Percentiles rank a stretch among this genome's conserved stretches.
Conservation (phyloP, 1,140 invertebrate species). For the Sinonovacula constricta region DNA sequence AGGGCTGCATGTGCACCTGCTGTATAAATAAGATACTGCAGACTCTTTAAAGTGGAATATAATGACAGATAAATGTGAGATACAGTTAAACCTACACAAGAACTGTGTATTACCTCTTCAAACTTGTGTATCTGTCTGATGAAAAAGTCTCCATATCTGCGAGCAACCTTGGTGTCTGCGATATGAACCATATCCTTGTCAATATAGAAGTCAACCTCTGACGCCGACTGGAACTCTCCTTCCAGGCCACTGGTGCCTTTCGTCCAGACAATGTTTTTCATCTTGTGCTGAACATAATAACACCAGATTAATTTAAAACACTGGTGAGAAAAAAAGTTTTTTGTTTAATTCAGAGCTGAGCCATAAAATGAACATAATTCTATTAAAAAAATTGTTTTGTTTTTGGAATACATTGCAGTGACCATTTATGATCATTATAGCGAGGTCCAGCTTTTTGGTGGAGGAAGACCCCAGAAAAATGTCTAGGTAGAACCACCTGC, state of each 20-base stretch:
- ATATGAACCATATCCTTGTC: slow-evolving; percentile 99
- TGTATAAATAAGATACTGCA: no score
- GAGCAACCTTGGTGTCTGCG: slow-evolving; percentile 99
- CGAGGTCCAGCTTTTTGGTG: no score
- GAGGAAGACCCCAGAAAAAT: no score
- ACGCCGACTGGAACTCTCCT: slow-evolving; percentile 98
- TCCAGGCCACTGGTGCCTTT: slow-evolving; percentile 94
- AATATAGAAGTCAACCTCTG: slow-evolving; percentile 99
- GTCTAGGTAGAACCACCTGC: no score
- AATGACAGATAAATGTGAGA: background rate
- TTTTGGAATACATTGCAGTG: no score
- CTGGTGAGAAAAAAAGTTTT: no score
- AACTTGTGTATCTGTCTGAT: slow-evolving; percentile 99
- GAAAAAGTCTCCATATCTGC: slow-evolving; percentile 99
- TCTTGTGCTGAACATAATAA: slow-evolving; percentile 87
- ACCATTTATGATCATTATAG: no score
- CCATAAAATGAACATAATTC: no score
- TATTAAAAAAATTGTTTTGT: no score
- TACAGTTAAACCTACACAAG: background rate
- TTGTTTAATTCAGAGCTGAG: no score
- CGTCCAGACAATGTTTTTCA: slow-evolving; percentile 99
- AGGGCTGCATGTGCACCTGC: no score
- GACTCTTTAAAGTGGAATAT: background rate
- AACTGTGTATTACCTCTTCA: slow-evolving; percentile 87
- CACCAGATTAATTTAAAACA: no score